Evolutionary conservation across 1,140 invertebrate genomes (phyloP), one percentile per base, ranked within the genome.

Genomic region (Idris sp.): DNA sequence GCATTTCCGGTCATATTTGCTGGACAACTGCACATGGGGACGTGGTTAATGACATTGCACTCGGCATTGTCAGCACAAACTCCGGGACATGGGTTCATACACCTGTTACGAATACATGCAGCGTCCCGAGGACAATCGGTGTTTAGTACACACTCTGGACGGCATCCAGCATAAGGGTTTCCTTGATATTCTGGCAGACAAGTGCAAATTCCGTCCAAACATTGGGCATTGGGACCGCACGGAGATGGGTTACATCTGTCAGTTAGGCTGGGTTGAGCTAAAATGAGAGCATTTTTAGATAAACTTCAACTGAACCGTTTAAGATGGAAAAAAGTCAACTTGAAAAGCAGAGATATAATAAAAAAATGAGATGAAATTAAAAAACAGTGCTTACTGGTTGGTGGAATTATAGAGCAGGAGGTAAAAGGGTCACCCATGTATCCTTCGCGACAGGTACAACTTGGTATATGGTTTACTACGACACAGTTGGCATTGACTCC

Each of bases 11-110:
- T 90, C 79, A 89, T 93, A 58, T 90, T 91, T 22, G 84, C 81
- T 22, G 91, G 88, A 79, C 93, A 94, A 44, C 88, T 90, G 75
- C 94, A 95, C 58, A 93, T 90, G 8, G 93, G 92, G 67, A 92
- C 88, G 81, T 95, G 94, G 83, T 93, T 93, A 4, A 92, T 84
- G 1, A 94, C 92, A 68, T 89, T 88, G 78, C 94, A 96, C 22
- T 91, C 82, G 1, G 94, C 92, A 81, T 93, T 92, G 33, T 88
- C 79, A 19, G 93, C 94, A 79, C 94, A 93, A 10, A 89, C 90
- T 51, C 91, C 92, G 10, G 88, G 84, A 76, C 93, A 95, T 5
- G 93, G 93, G 82, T 94, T 88, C 38, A 87, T 76, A 82, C 93
- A 95, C 74, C 91, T 92, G 68, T 91, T 92, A 69, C 87, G 89